Percentiles rank a stretch among this genome's conserved stretches.
phyloP scores from a whole-genome alignment of 2,888 invertebrate species.

The Cataglyphis altisquamis region DNA sequence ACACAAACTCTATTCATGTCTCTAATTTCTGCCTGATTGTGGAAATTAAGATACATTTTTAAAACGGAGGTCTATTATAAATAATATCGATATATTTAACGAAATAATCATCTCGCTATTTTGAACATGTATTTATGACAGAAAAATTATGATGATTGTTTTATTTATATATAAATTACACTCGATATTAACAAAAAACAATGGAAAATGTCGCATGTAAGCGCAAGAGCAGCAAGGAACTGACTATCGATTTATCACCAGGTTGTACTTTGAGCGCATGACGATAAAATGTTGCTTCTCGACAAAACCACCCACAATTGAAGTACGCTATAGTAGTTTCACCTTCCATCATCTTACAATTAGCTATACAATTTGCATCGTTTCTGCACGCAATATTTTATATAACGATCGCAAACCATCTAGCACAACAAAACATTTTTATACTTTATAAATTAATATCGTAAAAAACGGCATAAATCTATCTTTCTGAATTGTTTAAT shows the following conservation, averaged over 20 bases:
- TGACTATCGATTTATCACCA: constrained; percentile 55
- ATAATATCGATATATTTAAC: neutral
- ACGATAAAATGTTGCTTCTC: constrained; percentile 55
- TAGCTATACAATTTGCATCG: neutral
- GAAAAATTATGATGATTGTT: neutral
- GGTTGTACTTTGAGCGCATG: constrained; percentile 49
- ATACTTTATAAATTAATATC: neutral
- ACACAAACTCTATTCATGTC: neutral
- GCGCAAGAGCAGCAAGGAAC: constrained; percentile 30
- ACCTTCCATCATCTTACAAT: constrained; percentile 18
- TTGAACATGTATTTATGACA: neutral
- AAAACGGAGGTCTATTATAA: neutral
- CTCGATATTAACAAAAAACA: constrained; percentile 2
- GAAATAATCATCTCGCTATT: neutral
- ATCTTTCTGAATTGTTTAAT: neutral
- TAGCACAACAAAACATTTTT: neutral
- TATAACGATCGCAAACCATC: constrained; percentile 28
- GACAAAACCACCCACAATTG: constrained; percentile 40
- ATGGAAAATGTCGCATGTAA: constrained; percentile 11
- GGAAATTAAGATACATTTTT: neutral
- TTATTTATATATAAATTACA: neutral
- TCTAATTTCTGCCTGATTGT: constrained; percentile 15
- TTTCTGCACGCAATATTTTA: constrained; percentile 44
- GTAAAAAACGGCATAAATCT: neutral
- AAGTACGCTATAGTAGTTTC: constrained; percentile 11